These are phyloP conservation scores for Protula sp. DNA, from an alignment of 2,888 invertebrate species.

Conservation along the genomic window DNA sequence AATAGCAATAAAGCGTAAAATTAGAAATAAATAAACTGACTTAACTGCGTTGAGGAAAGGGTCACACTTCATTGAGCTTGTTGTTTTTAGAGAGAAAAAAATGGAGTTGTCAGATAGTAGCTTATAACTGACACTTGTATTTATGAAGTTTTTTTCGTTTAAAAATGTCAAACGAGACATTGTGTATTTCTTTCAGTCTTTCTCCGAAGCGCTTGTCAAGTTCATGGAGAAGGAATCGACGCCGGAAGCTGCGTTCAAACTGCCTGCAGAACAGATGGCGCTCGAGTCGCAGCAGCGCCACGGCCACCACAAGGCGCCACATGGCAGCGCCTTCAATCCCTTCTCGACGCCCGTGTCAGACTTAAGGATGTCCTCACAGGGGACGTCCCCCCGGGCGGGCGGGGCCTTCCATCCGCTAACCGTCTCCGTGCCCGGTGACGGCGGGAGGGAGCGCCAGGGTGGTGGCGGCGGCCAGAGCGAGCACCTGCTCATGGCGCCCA, in stretches of 20 bases:
- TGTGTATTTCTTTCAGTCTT: conserved; percentile 54
- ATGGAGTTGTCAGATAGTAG: no score
- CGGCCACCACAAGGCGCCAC: no score
- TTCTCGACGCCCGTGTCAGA: conserved; percentile 49
- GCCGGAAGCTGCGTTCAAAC: conserved; percentile 56
- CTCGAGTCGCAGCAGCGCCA: conserved; percentile 30
- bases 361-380: conserved; percentile 36
- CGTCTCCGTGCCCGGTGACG: conserved; percentile 5
- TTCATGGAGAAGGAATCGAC: conserved; percentile 71
- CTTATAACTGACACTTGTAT: no score
- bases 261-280: conserved; percentile 53
- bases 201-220: conserved; percentile 69
- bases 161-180: no score
- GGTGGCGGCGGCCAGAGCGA: no score
- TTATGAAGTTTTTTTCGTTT: no score
- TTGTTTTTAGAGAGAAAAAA: no score
- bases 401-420: neutral
- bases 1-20: no score
- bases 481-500: conserved; percentile 34
- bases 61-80: neutral
- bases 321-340: conserved; percentile 46
- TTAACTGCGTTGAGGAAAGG: no score
- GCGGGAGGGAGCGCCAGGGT: no score
- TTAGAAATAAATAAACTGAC: no score
- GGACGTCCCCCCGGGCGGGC: neutral